Conservation (phyloP, 2,113 vertebrate genomes). For the Motacilla tschutschensis region DNA sequence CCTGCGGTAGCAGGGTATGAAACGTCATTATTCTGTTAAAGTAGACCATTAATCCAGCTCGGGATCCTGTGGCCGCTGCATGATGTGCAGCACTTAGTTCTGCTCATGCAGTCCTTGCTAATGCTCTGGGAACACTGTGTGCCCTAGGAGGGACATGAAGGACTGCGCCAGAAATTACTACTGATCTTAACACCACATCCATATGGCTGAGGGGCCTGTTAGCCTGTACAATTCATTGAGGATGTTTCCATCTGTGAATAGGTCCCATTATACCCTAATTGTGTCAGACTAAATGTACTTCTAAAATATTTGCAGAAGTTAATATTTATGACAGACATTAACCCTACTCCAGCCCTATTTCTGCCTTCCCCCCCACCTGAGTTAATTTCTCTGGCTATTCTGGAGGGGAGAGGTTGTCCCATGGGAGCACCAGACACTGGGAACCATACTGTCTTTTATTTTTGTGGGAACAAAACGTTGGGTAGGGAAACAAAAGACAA, state of each 20-base stretch:
- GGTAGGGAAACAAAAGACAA: no score
- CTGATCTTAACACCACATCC: constrained; percentile 48
- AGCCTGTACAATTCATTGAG: constrained; percentile 55
- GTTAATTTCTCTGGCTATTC: not conserved
- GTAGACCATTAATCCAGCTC: constrained; percentile 53
- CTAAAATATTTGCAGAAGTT: constrained; percentile 51
- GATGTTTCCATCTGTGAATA: constrained; percentile 60
- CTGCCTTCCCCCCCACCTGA: not conserved
- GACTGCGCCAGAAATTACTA: constrained; percentile 47
- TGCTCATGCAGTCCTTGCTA: constrained; percentile 27
- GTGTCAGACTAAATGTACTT: constrained; percentile 53
- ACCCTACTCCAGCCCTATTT: not conserved
- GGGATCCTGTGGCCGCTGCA: constrained; percentile 18
- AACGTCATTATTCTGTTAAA: constrained; percentile 47
- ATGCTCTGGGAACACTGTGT: constrained; percentile 43
- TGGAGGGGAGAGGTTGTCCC: not conserved
- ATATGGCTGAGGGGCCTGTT: constrained; percentile 48
- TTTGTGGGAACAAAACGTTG: not conserved
- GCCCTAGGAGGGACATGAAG: constrained; percentile 33
- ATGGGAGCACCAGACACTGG: not conserved
- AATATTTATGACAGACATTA: constrained; percentile 38
- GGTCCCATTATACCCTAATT: constrained; percentile 58
- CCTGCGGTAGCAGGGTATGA: constrained; percentile 1
- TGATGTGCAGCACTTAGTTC: constrained; percentile 62
- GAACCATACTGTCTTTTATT: not conserved